phyloP scores from a whole-genome alignment of 2,113 vertebrate species.

The Alces alces region DNA sequence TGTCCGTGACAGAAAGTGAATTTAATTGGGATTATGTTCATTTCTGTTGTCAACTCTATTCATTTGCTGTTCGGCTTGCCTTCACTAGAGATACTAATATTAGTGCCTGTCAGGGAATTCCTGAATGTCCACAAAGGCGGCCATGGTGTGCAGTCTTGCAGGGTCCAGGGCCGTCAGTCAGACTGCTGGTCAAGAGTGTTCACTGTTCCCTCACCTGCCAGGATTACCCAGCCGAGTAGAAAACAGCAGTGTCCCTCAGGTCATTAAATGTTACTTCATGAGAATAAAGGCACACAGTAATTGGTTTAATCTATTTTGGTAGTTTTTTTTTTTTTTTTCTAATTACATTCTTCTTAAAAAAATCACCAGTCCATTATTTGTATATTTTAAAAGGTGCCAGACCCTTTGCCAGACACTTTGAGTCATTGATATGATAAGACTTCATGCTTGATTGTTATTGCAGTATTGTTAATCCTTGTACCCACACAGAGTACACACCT shows the following conservation, averaged over 20 bases:
- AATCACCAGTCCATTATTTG: not conserved
- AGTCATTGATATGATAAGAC: not conserved
- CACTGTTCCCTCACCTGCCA: not conserved
- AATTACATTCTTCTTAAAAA: not conserved
- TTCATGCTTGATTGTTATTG: not conserved
- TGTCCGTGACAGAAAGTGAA: not conserved
- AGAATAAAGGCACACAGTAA: not conserved
- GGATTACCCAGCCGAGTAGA: not conserved
- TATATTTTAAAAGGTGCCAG: not conserved
- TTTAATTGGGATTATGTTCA: not conserved
- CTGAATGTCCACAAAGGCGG: not conserved
- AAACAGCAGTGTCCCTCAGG: not conserved
- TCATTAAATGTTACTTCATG: not conserved
- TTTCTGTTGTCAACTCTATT: not conserved
- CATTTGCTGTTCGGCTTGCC: not conserved
- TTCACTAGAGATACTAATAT: not conserved
- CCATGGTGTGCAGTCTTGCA: fast-evolving
- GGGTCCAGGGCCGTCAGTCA: not conserved
- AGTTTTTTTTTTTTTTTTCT: not conserved
- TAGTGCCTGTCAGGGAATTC: not conserved
- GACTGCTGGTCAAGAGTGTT: not conserved
- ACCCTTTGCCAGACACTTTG: not conserved
- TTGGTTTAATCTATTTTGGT: not conserved
- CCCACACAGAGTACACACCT: not conserved
- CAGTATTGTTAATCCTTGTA: not conserved